Conservation (phyloP, 2,888 invertebrate species). For the Teleiodes luculella region DNA sequence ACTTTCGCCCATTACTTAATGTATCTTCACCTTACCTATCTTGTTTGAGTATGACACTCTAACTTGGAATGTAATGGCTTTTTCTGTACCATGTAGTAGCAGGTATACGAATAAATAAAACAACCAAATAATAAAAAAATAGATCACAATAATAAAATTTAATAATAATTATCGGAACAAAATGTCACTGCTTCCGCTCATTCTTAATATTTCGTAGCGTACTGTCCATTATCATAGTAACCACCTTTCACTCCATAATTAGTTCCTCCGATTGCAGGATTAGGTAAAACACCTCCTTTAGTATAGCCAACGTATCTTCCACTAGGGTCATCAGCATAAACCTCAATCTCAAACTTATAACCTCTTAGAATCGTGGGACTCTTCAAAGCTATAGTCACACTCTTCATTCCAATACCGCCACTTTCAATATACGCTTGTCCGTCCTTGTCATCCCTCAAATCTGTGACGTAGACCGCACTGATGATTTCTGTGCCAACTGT, state of each 20-base stretch:
- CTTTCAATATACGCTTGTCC: conserved; percentile 51
- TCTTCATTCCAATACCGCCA: conserved; percentile 57
- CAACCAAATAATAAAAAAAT: no score
- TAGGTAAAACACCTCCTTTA: neutral
- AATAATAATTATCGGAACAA: neutral
- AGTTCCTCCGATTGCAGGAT: neutral
- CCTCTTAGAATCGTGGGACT: conserved; percentile 57
- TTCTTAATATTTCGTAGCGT: neutral
- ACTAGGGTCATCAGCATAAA: conserved; percentile 48
- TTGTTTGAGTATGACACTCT: no score
- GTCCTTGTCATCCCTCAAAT: conserved; percentile 53
- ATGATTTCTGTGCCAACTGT: conserved; percentile 45
- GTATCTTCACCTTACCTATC: no score
- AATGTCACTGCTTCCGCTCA: neutral
- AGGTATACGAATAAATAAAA: no score
- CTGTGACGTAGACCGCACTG: conserved; percentile 52
- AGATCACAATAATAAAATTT: no score
- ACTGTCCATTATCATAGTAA: conserved; percentile 5
- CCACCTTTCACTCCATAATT: conserved; percentile 1
- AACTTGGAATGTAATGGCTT: no score
- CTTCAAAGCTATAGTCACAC: conserved; percentile 52
- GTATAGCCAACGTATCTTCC: neutral
- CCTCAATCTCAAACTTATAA: conserved; percentile 59
- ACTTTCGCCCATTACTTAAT: no score
- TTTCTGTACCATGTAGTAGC: no score